Evolutionary conservation across 2,113 vertebrate species (phyloP).

Genomic region (Phalacrocorax carbo): DNA sequence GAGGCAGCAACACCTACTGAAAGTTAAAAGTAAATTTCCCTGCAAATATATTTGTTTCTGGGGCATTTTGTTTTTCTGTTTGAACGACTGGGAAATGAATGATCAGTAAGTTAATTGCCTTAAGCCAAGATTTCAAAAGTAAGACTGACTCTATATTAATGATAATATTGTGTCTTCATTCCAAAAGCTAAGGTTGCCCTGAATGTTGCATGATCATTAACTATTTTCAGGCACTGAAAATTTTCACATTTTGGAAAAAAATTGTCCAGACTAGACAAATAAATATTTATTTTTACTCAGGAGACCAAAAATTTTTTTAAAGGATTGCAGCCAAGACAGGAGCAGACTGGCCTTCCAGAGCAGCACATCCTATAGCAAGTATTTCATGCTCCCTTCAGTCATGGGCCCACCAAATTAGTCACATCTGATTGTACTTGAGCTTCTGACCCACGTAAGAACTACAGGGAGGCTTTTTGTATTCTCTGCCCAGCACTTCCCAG

Average conservation of each 20-base stretch:
- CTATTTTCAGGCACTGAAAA: neutral
- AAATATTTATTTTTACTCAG: neutral
- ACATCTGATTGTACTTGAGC: neutral
- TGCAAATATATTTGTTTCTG: neutral
- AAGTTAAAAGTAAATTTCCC: conserved; percentile 53
- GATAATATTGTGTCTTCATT: neutral
- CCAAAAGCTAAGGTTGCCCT: neutral
- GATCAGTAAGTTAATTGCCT: neutral
- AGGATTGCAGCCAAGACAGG: neutral
- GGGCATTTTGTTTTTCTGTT: neutral
- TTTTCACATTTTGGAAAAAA: neutral
- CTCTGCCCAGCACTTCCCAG: neutral
- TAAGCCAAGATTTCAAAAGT: neutral
- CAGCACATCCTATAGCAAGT: neutral
- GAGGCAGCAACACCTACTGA: conserved; percentile 73
- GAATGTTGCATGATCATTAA: neutral
- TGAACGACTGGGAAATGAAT: neutral
- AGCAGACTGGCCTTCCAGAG: neutral
- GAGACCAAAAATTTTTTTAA: neutral
- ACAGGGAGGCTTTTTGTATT: neutral
- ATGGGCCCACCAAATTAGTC: neutral
- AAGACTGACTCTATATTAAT: neutral
- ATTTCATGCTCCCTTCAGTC: neutral
- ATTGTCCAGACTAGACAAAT: neutral
- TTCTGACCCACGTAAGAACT: neutral